These are phyloP conservation scores for Platysteira castanea DNA, from an alignment of 2,113 vertebrate genomes.

Conservation along the genomic window DNA sequence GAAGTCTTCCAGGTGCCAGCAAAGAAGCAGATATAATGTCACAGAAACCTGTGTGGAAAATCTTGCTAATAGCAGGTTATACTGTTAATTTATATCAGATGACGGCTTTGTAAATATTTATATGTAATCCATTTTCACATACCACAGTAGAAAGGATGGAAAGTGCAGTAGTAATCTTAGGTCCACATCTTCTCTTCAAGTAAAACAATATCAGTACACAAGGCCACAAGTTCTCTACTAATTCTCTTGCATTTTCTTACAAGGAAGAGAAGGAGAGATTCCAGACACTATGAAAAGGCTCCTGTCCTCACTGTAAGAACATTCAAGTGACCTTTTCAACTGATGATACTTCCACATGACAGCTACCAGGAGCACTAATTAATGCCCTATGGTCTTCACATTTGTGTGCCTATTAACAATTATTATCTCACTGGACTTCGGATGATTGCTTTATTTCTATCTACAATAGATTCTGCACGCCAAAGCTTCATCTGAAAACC, in stretches of 20 bases:
- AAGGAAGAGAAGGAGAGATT: background rate
- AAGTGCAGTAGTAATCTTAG: background rate
- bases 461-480: background rate
- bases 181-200: background rate
- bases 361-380: conserved; percentile 15
- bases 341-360: background rate
- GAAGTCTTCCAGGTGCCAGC: conserved; percentile 7
- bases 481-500: background rate
- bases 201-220: background rate
- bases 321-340: background rate
- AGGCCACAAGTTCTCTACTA: background rate
- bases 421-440: background rate
- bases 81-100: background rate
- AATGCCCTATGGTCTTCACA: background rate
- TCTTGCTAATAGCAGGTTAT: background rate
- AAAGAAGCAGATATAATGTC: conserved; percentile 4
- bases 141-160: background rate
- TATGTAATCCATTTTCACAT: background rate
- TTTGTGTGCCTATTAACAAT: conserved; percentile 22
- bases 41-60: background rate
- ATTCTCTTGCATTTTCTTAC: background rate
- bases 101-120: background rate
- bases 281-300: background rate
- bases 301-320: background rate
- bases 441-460: background rate